A percentile compares a stretch with the other conserved stretches of the same genome.
Evolutionary conservation across 2,888 invertebrate species (phyloP).

Genomic region (Euspilapteryx auroguttella): DNA sequence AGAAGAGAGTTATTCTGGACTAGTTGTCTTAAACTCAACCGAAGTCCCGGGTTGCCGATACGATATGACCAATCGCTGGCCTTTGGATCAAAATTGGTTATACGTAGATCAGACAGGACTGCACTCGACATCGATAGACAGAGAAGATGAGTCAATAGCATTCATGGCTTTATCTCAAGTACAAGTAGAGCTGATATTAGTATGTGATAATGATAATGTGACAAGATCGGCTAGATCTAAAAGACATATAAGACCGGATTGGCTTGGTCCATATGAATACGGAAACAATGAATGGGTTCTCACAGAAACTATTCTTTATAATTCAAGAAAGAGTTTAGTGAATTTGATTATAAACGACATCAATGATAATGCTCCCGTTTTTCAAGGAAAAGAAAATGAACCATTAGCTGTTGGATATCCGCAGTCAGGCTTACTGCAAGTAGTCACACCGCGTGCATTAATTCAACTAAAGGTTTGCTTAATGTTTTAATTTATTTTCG

Average conservation of each 20-base stretch:
- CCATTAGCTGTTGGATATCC: slow-evolving; percentile 51
- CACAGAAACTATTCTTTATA: slow-evolving; percentile 31
- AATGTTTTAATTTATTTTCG: slow-evolving; percentile 11
- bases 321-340: slow-evolving; percentile 34
- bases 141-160: slow-evolving; percentile 44
- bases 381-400: slow-evolving; percentile 26
- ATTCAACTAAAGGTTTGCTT: slow-evolving; percentile 43
- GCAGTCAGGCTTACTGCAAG: slow-evolving; percentile 24
- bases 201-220: slow-evolving; percentile 20
- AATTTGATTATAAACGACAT: slow-evolving; percentile 54
- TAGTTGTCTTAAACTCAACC: slow-evolving; percentile 21
- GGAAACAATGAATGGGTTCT: slow-evolving; percentile 38
- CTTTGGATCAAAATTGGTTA: slow-evolving; percentile 33
- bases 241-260: slow-evolving; percentile 12
- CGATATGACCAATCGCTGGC: slow-evolving; percentile 34
- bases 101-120: slow-evolving; percentile 34
- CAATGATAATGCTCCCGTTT: slow-evolving; percentile 55
- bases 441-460: slow-evolving; percentile 39
- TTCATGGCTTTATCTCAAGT: slow-evolving; percentile 49
- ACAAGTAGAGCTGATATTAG: slow-evolving; percentile 37
- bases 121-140: slow-evolving; percentile 32
- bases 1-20: slow-evolving; percentile 26
- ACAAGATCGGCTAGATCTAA: slow-evolving; percentile 24
- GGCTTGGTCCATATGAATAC: slow-evolving; percentile 30
- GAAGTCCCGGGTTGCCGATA: slow-evolving; percentile 24